A percentile compares a stretch with the other conserved stretches of the same genome.
Conservation (phyloP, 2,113 vertebrate genomes). For the Steatornis caripensis region DNA sequence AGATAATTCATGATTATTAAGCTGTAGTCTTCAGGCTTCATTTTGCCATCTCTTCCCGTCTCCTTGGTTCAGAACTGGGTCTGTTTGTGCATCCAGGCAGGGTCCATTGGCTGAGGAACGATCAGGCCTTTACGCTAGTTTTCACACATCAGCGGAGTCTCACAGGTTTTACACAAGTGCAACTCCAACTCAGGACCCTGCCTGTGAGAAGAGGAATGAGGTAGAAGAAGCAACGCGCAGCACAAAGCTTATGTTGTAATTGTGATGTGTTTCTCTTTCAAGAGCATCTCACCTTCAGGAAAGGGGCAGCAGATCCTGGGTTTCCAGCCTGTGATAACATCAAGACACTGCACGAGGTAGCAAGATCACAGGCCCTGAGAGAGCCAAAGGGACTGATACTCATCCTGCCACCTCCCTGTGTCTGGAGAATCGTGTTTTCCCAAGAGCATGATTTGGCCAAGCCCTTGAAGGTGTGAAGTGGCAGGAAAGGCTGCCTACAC, state of each 20-base stretch:
- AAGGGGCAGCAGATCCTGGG: background rate
- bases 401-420: background rate
- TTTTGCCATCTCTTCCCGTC: background rate
- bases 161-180: background rate
- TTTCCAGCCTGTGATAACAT: background rate
- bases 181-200: background rate
- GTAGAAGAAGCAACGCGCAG: background rate
- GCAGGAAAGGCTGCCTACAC: background rate
- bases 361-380: background rate
- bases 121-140: background rate
- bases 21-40: background rate
- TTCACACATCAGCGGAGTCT: background rate
- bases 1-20: slow-evolving; percentile 56
- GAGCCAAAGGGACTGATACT: background rate
- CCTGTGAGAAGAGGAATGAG: background rate
- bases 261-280: background rate
- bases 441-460: rapidly evolving
- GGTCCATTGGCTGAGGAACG: background rate
- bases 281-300: background rate
- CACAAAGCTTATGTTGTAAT: background rate
- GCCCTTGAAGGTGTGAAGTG: background rate
- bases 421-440: rapidly evolving
- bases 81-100: background rate
- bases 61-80: background rate
- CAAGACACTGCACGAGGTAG: background rate